Base-by-base conservation (phyloP, 1,140 invertebrate genomes). In the Zelostemma sp. region DNA sequence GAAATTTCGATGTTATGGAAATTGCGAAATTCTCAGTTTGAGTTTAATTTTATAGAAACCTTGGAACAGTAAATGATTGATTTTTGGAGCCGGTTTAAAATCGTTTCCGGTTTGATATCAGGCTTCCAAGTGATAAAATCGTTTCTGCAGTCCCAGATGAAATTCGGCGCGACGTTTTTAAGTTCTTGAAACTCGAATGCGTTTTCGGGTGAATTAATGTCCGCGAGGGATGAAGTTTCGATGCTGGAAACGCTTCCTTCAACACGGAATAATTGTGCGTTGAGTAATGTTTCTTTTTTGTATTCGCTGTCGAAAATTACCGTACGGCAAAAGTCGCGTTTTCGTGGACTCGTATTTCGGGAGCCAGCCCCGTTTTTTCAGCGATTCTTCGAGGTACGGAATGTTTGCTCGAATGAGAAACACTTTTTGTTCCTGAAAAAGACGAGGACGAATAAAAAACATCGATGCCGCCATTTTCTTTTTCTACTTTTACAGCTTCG, bases 61-160 rank as follows among this genome's bases (percentile, higher is more conserved):
- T 85, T 85, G 1, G 84, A 84, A 0, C 81, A 85, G 38, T 85
- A 85, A 38, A 80, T 46, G 9, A 61, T 72, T 0, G 82, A 76
- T 46, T 79, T 80, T 8, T 82, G 65, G 0, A 81, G 74, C 58
- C 76, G 71, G 51, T 85, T 85, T 0, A 85, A 62, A 9, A 80
- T 50, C 15, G 80, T 77, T 6, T 74, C 63, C 12, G 35, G 54
- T 6, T 57, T 68, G 0, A 84, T 60, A 5, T 73, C 58, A 0
- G 72, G 60, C 28, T 80, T 74, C 83, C 82, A 85, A 5, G 81
- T 75, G 35, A 76, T 28, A 16, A 85, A 85, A 38, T 85, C 74
- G 40, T 83, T 85, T 15, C 80, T 72, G 16, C 77, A 80, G 16
- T 84, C 81, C 81, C 80, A 85, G 46, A 83, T 79, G 15, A 85